Base-by-base conservation (phyloP, 2,888 invertebrate species). In the Tetranychus piercei region DNA sequence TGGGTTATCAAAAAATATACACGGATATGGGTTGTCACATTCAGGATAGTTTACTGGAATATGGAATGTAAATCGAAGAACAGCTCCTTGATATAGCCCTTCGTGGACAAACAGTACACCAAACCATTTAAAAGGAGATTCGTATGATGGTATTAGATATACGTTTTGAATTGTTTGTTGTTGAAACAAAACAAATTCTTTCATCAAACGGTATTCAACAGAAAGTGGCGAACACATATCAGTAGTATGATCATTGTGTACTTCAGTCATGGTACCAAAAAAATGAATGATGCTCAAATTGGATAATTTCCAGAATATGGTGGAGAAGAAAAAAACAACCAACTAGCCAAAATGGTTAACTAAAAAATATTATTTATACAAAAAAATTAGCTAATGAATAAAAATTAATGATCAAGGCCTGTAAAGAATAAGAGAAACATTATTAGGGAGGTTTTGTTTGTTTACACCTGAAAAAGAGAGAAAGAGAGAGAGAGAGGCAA, bases 91-190 rank as follows among this genome's bases (percentile, higher is more conserved):
- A 83, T 93, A 96, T 78, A 88, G 84, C 34, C 95, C 95, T 82
- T 89, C 88, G 80, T 92, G 87, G 74, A 94, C 87, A 85, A 95
- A 96, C 81, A 93, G 86, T 43, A 93, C 89, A 78, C 93, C 93
- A 85, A 89, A 90, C 93, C 93, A 94, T 77, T 88, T 81, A 80
- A 91, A 87, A 74, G 90, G 88, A 81, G 88, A 89, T 80, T 88
- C 88, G 80, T 88, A 88, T 72, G 94, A 92, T 75, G 95, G 95
- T 82, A 95, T 91, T 22, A 94, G 91, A 84, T 94, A 95, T 76
- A 94, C 87, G 73, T 94, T 94, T 80, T 89, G 88, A 78, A 93
- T 84, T 82, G 90, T 89, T 83, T 94, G 91, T 74, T 88, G 89
- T 81, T 89, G 88, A 78, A 92, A 83, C 87, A 90, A 89, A 82